A percentile compares a stretch with the other conserved stretches of the same genome.
phyloP scores from a whole-genome alignment of 2,797 vertebrate species.

The Clarias laeviceps region DNA sequence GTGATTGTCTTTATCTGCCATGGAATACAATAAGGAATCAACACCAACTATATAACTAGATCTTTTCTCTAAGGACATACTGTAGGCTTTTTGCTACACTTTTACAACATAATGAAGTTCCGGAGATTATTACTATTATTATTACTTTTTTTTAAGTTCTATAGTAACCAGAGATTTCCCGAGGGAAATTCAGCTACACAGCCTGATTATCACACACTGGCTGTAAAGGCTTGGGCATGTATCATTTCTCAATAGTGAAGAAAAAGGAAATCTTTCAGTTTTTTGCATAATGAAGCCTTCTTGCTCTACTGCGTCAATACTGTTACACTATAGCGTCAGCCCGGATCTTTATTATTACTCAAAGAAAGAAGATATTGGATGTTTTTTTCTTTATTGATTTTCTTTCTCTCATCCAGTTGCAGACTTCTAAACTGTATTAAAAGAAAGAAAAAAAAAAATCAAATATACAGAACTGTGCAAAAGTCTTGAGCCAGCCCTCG shows the following conservation, averaged over 20 bases:
- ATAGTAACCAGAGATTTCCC: not conserved
- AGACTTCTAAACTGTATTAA: not conserved
- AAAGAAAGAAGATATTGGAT: not conserved
- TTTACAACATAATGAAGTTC: not conserved
- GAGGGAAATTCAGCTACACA: slow-evolving; percentile 13
- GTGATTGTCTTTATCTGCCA: not conserved
- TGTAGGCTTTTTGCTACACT: not conserved
- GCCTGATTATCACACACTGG: not conserved
- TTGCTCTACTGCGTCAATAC: not conserved
- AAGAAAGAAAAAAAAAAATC: not conserved
- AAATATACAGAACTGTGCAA: not conserved
- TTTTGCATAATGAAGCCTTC: not conserved
- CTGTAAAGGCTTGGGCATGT: not conserved
- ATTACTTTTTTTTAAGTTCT: not conserved
- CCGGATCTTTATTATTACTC: not conserved
- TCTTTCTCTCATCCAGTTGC: not conserved
- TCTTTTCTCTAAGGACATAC: not conserved
- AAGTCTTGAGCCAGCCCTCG: too few relatives aligned
- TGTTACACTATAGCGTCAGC: not conserved
- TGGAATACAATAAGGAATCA: not conserved
- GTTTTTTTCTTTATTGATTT: not conserved
- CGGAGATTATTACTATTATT: not conserved
- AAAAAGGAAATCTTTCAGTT: not conserved
- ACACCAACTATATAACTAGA: not conserved
- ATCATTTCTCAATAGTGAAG: not conserved